phyloP scores from a whole-genome alignment of 1,140 invertebrate species.

The Ladona fulva region DNA sequence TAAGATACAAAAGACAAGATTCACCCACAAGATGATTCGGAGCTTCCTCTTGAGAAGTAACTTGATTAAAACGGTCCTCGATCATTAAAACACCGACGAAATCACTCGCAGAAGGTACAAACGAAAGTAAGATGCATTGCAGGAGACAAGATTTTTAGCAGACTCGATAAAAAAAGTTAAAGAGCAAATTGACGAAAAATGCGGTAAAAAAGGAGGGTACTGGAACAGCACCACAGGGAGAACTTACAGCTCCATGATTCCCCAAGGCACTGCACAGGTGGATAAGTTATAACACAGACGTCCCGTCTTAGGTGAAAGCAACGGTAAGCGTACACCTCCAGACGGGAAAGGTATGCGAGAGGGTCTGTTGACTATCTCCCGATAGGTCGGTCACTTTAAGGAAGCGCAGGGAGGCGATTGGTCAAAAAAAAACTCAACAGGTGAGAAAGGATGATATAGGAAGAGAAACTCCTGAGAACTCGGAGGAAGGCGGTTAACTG shows the following conservation, averaged over 20 bases:
- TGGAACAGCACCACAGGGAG: not conserved
- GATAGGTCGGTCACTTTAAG: not conserved
- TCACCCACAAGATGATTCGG: too few relatives aligned
- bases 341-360: not conserved
- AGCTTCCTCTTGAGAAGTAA: too few relatives aligned
- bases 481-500: not conserved
- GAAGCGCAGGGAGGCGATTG: not conserved
- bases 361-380: not conserved
- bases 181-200: not conserved
- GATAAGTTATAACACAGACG: not conserved
- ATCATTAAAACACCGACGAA: too few relatives aligned
- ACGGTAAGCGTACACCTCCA: not conserved
- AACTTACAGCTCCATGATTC: constrained; percentile 1
- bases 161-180: too few relatives aligned
- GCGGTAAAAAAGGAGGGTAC: not conserved
- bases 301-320: not conserved
- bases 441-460: not conserved
- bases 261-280: constrained; percentile 1
- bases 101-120: too few relatives aligned
- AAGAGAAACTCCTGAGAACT: not conserved
- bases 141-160: too few relatives aligned
- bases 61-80: too few relatives aligned
- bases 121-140: too few relatives aligned
- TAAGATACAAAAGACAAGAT: too few relatives aligned
- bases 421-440: not conserved